Conservation (phyloP, 1,140 invertebrate species). For the Halictus rubicundus region DNA sequence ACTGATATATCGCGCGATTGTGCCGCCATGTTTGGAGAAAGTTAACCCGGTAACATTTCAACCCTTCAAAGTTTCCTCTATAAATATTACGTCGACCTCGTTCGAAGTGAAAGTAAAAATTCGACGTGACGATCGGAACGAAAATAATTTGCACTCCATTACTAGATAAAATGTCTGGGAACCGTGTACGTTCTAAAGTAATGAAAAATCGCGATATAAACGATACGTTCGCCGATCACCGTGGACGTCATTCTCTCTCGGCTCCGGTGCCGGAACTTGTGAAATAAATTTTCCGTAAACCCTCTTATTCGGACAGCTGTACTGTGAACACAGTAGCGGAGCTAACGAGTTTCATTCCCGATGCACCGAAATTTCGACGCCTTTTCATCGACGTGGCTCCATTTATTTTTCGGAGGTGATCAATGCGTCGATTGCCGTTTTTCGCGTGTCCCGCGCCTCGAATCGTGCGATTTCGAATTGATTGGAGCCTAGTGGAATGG, state of each 20-base stretch:
- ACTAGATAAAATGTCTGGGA: too few species aligned
- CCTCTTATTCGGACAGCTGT: constrained; percentile 48
- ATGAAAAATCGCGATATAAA: neutral
- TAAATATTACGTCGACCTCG: neutral
- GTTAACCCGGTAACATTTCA: constrained; percentile 70
- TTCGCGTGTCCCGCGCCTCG: neutral
- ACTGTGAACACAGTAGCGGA: constrained; percentile 59
- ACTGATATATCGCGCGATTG: constrained; percentile 22
- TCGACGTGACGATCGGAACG: neutral
- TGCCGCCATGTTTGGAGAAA: constrained; percentile 17
- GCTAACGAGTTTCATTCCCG: constrained; percentile 60
- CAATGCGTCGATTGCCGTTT: constrained; percentile 5
- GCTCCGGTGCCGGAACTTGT: constrained; percentile 34
- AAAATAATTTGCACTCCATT: too few species aligned
- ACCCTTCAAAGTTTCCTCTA: neutral
- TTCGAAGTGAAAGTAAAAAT: neutral
- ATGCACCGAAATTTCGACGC: constrained; percentile 42
- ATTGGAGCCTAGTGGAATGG: constrained; percentile 24
- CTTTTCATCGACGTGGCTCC: constrained; percentile 26
- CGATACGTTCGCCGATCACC: constrained; percentile 8
- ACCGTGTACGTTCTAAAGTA: too few species aligned
- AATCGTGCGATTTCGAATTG: constrained; percentile 11
- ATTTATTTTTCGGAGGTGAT: constrained; percentile 15
- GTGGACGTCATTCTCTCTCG: constrained; percentile 59
- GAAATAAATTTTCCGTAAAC: constrained; percentile 61